Percentiles rank a stretch among this genome's conserved stretches.
Evolutionary conservation across 2,113 vertebrate species (phyloP).

Genomic region (Platichthys stellatus): DNA sequence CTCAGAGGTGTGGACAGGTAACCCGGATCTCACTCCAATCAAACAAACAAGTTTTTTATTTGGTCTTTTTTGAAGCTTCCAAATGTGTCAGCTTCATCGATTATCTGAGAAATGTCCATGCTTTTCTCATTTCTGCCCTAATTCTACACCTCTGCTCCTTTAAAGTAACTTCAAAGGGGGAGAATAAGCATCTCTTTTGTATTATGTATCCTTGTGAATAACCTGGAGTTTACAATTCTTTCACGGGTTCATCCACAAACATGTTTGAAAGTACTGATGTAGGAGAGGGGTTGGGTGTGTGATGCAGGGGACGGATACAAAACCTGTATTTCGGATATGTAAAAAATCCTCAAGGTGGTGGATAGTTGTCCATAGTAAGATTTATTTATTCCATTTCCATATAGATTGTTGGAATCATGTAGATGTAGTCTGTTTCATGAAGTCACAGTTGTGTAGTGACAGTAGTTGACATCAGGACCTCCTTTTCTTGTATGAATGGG

Average conservation of each 20-base stretch:
- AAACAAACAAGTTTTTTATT: conserved; percentile 20
- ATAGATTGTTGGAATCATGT: conserved; percentile 44
- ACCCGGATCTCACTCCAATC: conserved; percentile 26
- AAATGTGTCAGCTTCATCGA: conserved; percentile 27
- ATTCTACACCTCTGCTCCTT: conserved; percentile 40
- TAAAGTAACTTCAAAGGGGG: conserved; percentile 25
- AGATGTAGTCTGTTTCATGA: conserved; percentile 23
- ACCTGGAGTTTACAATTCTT: conserved; percentile 1
- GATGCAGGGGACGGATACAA: conserved; percentile 17
- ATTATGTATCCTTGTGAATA: conserved; percentile 34
- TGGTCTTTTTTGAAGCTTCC: conserved; percentile 21
- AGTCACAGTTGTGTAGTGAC: conserved; percentile 45
- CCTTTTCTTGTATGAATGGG: conserved; percentile 47
- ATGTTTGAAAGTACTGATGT: conserved; percentile 24
- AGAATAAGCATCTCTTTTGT: conserved; percentile 31
- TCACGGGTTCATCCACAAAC: conserved; percentile 23
- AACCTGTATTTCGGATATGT: conserved; percentile 47
- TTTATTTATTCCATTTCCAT: conserved; percentile 66
- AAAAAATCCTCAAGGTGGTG: conserved; percentile 27
- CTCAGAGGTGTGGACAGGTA: conserved; percentile 27
- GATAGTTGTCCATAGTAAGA: conserved; percentile 31
- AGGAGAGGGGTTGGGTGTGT: background rate
- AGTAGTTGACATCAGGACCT: conserved; percentile 63
- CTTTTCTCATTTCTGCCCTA: conserved; percentile 36
- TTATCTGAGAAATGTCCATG: conserved; percentile 21